phyloP scores from a whole-genome alignment of 2,797 vertebrate species.

The Pseudotriccus pelzelni region DNA sequence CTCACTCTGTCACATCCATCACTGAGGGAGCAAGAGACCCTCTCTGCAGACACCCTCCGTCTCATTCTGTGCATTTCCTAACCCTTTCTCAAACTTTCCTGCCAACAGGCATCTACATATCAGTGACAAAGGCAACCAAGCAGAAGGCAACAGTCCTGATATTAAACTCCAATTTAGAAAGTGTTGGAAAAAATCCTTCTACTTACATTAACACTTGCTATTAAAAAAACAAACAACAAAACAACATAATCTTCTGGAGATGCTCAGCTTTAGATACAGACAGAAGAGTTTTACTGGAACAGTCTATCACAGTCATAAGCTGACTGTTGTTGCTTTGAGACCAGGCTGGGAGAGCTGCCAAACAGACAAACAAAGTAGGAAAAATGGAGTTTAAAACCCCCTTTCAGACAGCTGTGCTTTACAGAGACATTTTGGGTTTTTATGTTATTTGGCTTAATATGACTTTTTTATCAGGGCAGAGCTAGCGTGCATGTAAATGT shows the following conservation, averaged over 20 bases:
- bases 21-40: neutral
- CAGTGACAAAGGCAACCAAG: neutral
- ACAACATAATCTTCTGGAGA: constrained; percentile 17
- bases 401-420: constrained; percentile 33
- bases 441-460: constrained; percentile 14
- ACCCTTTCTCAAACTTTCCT: neutral
- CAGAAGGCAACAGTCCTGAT: neutral
- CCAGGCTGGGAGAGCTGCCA: constrained; percentile 47
- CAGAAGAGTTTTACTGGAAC: constrained; percentile 45
- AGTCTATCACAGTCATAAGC: constrained; percentile 15
- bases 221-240: neutral
- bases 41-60: neutral
- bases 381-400: constrained; percentile 8
- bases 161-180: neutral
- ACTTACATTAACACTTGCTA: neutral
- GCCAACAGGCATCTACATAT: neutral
- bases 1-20: neutral
- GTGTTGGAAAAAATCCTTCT: neutral
- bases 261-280: constrained; percentile 14
- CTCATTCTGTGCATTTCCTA: neutral
- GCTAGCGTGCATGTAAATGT: neutral
- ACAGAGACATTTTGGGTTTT: constrained; percentile 34
- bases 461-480: constrained; percentile 35
- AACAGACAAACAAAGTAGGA: constrained; percentile 33
- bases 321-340: constrained; percentile 25